phyloP scores from a whole-genome alignment of 2,888 invertebrate species.

The Timandra comae region DNA sequence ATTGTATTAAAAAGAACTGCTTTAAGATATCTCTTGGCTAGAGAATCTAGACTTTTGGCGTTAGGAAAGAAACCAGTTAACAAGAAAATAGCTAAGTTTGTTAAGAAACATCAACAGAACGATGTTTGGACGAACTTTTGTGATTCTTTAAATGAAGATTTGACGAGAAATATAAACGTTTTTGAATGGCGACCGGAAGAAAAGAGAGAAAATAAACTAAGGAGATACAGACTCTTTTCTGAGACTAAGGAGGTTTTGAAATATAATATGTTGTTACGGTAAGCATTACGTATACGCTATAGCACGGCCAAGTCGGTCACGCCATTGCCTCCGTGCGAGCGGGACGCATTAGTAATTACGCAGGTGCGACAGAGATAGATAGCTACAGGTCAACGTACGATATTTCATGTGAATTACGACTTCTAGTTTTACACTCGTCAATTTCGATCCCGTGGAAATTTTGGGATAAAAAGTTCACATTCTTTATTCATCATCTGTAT shows the following conservation, averaged over 20 bases:
- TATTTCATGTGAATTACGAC: too few species aligned
- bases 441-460: too few species aligned
- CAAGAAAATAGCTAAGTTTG: constrained; percentile 54
- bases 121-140: constrained; percentile 45
- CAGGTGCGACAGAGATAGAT: too few species aligned
- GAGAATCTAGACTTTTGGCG: constrained; percentile 49
- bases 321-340: too few species aligned
- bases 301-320: too few species aligned
- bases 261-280: constrained; percentile 21
- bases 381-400: too few species aligned
- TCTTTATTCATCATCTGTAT: constrained; percentile 2
- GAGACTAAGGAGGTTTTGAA: constrained; percentile 25
- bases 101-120: constrained; percentile 41
- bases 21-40: constrained; percentile 44
- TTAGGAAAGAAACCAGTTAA: constrained; percentile 55
- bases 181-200: constrained; percentile 37
- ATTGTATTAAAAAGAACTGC: constrained; percentile 50
- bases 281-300: constrained; percentile 13
- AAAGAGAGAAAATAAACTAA: constrained; percentile 17
- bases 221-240: constrained; percentile 33
- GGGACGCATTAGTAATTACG: too few species aligned
- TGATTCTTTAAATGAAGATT: constrained; percentile 54
- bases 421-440: too few species aligned
- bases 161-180: constrained; percentile 54
- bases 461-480: too few species aligned